phyloP scores from a whole-genome alignment of 1,140 invertebrate species.

The Gryon sp. region DNA sequence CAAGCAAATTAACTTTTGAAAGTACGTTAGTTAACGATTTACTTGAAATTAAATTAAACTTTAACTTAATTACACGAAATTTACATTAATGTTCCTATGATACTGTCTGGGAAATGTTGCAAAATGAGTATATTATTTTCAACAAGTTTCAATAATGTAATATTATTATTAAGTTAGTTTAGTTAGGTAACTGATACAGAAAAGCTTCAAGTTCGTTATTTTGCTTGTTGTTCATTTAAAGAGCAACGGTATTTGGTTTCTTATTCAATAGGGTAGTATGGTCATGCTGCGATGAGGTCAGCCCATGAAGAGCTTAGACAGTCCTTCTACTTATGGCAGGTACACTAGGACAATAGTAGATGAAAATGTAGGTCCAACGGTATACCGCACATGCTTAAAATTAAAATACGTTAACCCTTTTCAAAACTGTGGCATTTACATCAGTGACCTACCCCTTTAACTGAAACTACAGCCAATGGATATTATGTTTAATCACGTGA shows the following conservation, averaged over 20 bases:
- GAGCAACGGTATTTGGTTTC: slow-evolving; percentile 22
- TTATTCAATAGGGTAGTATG: slow-evolving; percentile 43
- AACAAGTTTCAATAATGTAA: too few relatives aligned
- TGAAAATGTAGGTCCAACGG: slow-evolving; percentile 50
- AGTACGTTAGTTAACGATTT: too few relatives aligned
- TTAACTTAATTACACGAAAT: too few relatives aligned
- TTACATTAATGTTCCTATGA: too few relatives aligned
- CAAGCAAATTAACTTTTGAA: too few relatives aligned
- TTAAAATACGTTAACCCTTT: slow-evolving; percentile 59
- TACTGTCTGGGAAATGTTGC: too few relatives aligned
- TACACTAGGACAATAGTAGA: slow-evolving; percentile 56
- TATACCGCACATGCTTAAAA: slow-evolving; percentile 49
- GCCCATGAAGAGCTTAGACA: slow-evolving; percentile 47
- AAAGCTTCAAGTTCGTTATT: too few relatives aligned
- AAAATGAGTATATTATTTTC: too few relatives aligned
- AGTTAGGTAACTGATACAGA: too few relatives aligned
- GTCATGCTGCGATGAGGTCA: slow-evolving; percentile 52
- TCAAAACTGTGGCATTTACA: slow-evolving; percentile 23
- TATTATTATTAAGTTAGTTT: too few relatives aligned
- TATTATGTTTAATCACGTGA: too few relatives aligned
- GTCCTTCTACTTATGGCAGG: slow-evolving; percentile 46
- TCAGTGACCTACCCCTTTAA: slow-evolving; percentile 1
- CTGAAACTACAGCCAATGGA: not conserved
- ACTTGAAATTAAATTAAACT: too few relatives aligned
- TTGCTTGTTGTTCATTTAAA: slow-evolving; percentile 17